Evolutionary conservation across 2,113 vertebrate genomes (phyloP), one percentile per base, ranked within the genome.

Genomic region (Anolis carolinensis): DNA sequence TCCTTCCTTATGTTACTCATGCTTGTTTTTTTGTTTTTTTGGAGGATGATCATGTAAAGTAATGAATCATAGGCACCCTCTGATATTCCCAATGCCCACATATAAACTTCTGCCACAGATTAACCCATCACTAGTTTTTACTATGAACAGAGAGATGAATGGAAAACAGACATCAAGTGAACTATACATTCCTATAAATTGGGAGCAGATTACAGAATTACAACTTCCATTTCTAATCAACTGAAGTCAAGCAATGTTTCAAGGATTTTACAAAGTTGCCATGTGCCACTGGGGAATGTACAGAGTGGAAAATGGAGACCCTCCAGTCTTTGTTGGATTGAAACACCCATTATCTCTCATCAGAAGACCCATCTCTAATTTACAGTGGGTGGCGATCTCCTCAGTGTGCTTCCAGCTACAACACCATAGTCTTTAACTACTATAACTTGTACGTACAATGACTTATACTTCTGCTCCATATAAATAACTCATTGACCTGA

Each of bases 1-100:
- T 48, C 83, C 50, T 82, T 91, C 83, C 77, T 93, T 84, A 8
- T 3, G 50, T 81, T 88, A 2, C 25, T 85, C 7, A 1, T 93
- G 90, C n/a, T n/a, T n/a, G n/a, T n/a, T n/a, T n/a, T n/a, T n/a
- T n/a, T 73, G 39, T 75, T 95, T 86, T 68, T 89, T 85, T 2
- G 0, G 7, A 0, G 65, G 65, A 92, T 74, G 70, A 39, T 55
- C 0, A 0, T 85, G 84, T 85, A 90, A 89, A 94, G 73, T 68
- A 82, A 88, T 89, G 83, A 83, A 87, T 86, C 86, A 89, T 48
- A 86, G 14, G 36, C 32, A 78, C 70, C 48, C 34, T 50, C 30
- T 44, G 74, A 32, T 32, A 67, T 25, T n/a, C 16, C 59, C 55
- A 62, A 23, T 39, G 13, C 32, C 20, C 34, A 48, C 36, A 62